Conservation (phyloP, 2,113 vertebrate genomes). For the Orientallactaga bullata region DNA sequence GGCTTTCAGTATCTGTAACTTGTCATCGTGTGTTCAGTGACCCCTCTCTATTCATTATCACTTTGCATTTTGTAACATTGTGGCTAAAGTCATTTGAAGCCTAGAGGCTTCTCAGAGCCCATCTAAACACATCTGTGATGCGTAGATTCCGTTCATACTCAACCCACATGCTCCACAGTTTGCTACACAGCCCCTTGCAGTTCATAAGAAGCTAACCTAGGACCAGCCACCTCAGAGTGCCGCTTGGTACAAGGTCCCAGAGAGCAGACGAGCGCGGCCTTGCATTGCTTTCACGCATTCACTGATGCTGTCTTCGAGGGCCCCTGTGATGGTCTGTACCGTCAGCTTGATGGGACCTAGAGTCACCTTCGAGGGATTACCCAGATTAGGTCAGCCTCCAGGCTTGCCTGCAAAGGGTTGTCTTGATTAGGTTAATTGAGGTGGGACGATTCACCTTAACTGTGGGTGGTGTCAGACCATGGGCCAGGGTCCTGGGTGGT, state of each 20-base stretch:
- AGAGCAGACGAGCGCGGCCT: background rate
- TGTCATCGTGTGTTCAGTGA: too few relatives aligned
- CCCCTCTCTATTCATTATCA: background rate
- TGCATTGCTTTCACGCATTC: background rate
- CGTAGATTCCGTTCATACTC: background rate
- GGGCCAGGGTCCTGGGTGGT: too few relatives aligned
- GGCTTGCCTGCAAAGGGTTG: too few relatives aligned
- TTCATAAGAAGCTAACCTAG: background rate
- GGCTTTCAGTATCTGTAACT: background rate
- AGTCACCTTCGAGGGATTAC: too few relatives aligned
- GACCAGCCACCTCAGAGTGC: background rate
- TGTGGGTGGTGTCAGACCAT: too few relatives aligned
- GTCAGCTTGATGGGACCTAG: too few relatives aligned
- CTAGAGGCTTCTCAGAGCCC: too few relatives aligned
- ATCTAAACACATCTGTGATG: background rate
- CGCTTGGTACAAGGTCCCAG: background rate
- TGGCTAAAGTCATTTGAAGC: background rate
- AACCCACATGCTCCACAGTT: background rate
- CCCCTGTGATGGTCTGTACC: too few relatives aligned
- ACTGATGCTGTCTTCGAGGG: background rate
- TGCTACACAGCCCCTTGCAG: background rate
- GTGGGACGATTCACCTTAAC: too few relatives aligned
- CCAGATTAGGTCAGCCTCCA: too few relatives aligned
- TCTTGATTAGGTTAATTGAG: too few relatives aligned
- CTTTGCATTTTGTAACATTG: background rate